Percentiles rank a stretch among this genome's conserved stretches.
Evolutionary conservation across 2,888 invertebrate genomes (phyloP).

Genomic region (Caenorhabditis becei): DNA sequence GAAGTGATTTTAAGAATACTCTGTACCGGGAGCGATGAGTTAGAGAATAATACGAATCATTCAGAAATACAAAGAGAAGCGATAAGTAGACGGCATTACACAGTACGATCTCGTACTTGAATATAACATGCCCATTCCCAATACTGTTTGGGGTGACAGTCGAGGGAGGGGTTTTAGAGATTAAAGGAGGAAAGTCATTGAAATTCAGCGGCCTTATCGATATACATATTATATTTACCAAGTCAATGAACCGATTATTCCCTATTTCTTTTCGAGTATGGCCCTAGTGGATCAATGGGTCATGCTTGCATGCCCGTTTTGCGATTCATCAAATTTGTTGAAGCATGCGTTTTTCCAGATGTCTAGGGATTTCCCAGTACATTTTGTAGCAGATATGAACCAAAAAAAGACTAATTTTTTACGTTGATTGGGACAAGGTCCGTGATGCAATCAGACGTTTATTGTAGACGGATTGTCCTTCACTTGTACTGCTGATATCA

Average conservation of each 20-base stretch:
- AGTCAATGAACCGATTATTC: conserved; percentile 53
- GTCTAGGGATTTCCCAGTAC: neutral
- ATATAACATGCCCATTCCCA: conserved; percentile 3
- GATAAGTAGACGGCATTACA: no score
- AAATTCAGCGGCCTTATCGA: conserved; percentile 61
- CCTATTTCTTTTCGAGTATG: neutral
- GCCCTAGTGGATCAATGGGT: conserved; percentile 24
- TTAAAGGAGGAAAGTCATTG: conserved; percentile 41
- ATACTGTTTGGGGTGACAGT: neutral
- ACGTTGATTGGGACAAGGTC: no score
- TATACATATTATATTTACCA: conserved; percentile 51
- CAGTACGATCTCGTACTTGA: neutral
- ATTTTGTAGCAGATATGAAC: neutral
- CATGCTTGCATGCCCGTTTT: conserved; percentile 31
- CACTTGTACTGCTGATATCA: neutral
- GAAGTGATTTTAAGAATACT: no score
- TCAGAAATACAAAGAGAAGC: no score
- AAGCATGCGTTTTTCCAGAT: conserved; percentile 1
- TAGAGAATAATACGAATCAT: no score
- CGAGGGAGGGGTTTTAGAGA: conserved; percentile 15
- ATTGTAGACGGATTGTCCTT: no score
- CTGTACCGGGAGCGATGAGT: no score
- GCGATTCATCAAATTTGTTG: conserved; percentile 4
- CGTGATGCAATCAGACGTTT: no score
- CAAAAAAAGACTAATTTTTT: neutral